Conservation (phyloP, 1,140 invertebrate species). For the Aphelenchoides besseyi region DNA sequence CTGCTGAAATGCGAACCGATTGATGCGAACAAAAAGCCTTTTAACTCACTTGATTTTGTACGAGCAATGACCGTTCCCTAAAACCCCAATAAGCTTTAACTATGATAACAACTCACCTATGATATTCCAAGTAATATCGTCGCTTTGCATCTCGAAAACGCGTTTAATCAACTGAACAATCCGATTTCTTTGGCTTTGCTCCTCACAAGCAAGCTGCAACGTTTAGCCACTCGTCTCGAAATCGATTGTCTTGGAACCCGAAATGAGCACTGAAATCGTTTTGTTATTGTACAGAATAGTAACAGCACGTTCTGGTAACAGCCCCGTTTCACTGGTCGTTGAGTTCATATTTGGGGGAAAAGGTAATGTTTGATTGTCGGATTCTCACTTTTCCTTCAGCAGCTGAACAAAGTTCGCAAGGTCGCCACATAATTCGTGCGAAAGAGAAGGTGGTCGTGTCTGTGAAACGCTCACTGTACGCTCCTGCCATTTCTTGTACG, state of each 20-base stretch:
- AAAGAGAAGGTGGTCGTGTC: not conserved
- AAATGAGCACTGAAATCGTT: too few relatives aligned
- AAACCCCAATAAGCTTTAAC: slow-evolving; percentile 2
- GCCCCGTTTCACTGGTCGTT: too few relatives aligned
- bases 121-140: slow-evolving; percentile 60
- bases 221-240: too few relatives aligned
- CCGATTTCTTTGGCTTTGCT: not conserved
- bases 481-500: not conserved
- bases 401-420: not conserved
- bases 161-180: not conserved
- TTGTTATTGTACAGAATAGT: too few relatives aligned
- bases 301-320: not conserved
- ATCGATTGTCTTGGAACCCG: too few relatives aligned
- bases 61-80: slow-evolving; percentile 61
- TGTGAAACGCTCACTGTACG: too few relatives aligned
- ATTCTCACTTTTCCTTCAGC: not conserved
- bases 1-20: slow-evolving; percentile 69
- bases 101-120: not conserved
- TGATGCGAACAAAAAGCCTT: slow-evolving; percentile 22
- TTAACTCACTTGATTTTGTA: slow-evolving; percentile 57
- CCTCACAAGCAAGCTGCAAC: too few relatives aligned
- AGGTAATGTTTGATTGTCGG: too few relatives aligned
- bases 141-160: slow-evolving; percentile 52
- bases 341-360: too few relatives aligned
- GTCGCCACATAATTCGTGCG: not conserved